A percentile compares a stretch with the other conserved stretches of the same genome.
phyloP scores from a whole-genome alignment of 2,113 vertebrate species.

The Myocastor coypus region DNA sequence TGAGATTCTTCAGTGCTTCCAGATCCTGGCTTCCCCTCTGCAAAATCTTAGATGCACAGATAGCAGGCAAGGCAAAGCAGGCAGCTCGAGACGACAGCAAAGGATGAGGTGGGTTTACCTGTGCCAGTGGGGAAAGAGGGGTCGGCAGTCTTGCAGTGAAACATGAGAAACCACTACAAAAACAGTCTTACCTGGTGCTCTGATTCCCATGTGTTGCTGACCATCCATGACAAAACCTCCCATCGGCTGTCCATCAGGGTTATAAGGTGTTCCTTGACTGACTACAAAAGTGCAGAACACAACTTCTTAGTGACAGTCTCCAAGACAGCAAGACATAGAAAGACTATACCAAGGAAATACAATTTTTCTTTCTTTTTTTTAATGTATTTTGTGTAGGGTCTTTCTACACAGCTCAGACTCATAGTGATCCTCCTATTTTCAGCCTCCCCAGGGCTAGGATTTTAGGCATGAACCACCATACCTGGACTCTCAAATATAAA shows the following conservation, averaged over 20 bases:
- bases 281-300: conserved; percentile 91
- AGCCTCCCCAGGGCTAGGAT: too few species aligned
- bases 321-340: neutral
- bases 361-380: neutral
- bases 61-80: conserved; percentile 86
- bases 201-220: conserved; percentile 99
- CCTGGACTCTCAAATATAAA: neutral
- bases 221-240: conserved; percentile 99
- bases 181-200: conserved; percentile 97
- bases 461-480: too few species aligned
- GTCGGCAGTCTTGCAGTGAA: conserved; percentile 45
- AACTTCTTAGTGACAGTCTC: conserved; percentile 74
- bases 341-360: conserved; percentile 18
- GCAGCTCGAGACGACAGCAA: conserved; percentile 80
- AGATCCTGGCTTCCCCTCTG: conserved; percentile 82
- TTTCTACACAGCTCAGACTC: too few species aligned
- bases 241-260: conserved; percentile 99
- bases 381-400: too few species aligned
- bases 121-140: conserved; percentile 26
- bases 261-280: conserved; percentile 99
- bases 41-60: conserved; percentile 82
- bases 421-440: too few species aligned
- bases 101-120: conserved; percentile 80
- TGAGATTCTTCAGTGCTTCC: conserved; percentile 69
- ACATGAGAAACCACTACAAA: neutral